Base-by-base conservation (phyloP, 2,797 vertebrate genomes). In the Sebastes cheni region DNA sequence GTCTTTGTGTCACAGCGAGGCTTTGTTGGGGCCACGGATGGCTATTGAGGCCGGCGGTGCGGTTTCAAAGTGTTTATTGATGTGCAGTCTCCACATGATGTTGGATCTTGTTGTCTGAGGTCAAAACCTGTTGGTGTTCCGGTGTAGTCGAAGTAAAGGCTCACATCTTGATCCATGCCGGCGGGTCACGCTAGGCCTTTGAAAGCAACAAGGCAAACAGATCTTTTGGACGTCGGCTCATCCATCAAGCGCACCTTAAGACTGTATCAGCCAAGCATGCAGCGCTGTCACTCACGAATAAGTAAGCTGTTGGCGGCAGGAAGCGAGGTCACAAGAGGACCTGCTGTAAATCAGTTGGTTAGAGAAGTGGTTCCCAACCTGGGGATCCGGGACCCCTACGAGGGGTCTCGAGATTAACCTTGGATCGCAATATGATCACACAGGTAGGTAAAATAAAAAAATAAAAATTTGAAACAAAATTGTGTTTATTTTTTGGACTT, bases 131-230 rank as follows among this genome's bases (percentile, higher is more conserved):
- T 81, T 91, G 69, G 89, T 94, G 93, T 95, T 95, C 93, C 90
- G 89, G 86, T 92, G 95, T 79, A 91, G 89, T 90, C 88, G 76
- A 88, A 92, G 93, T 87, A 89, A 93, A 93, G 91, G 84, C 88
- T 93, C 94, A 92, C 93, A 95, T 92, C 93, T 95, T 96, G 95
- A 96, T 96, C 94, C 89, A 59, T 95, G 92, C 92, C 87, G 90
- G 85, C 81, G 80, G 92, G 95, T 95, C 95, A 95, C 86, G 90
- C 87, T 85, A 83, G 87, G 90, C 91, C 94, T 96, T 95, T 96
- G 91, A 95, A 96, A 96, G 93, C 92, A 91, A 88, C 91, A 94
- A 96, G 94, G 93, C 94, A 96, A 96, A 96, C 95, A 94, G 91
- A 95, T 92, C 95, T 94, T 93, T 90, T 88, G 92, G 93, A 93